Conservation (phyloP, 2,113 vertebrate species). For the Gorsachius goisagi region DNA sequence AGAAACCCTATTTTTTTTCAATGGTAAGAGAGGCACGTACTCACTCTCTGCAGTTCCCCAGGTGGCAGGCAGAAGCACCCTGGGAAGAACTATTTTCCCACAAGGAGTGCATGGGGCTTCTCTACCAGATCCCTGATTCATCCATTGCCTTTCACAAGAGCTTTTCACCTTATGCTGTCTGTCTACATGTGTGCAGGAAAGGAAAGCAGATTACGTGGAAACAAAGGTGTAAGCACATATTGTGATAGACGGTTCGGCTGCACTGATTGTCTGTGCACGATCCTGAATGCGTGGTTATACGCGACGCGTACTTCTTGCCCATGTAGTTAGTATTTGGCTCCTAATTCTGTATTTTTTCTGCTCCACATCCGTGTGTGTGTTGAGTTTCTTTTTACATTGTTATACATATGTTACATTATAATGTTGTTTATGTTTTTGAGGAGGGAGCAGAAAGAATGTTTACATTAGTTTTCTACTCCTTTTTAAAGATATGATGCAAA, state of each 20-base stretch:
- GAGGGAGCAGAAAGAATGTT: background rate
- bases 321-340: background rate
- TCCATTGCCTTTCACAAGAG: background rate
- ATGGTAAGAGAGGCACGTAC: background rate
- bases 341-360: background rate
- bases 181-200: background rate
- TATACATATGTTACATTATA: background rate
- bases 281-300: background rate
- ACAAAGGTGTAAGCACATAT: background rate
- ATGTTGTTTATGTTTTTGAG: background rate
- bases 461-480: background rate
- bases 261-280: fast-evolving
- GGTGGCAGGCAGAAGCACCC: background rate
- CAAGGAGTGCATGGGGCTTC: background rate
- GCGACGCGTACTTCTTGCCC: fast-evolving
- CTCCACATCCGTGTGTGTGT: background rate
- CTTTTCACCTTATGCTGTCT: background rate
- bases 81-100: background rate
- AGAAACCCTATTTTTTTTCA: background rate
- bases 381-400: background rate
- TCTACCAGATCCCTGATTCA: background rate
- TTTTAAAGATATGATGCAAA: background rate
- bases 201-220: background rate
- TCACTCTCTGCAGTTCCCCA: background rate
- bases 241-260: background rate